These are phyloP conservation scores for Pao palembangensis DNA, from an alignment of 2,113 vertebrate genomes.

Conservation along the genomic window DNA sequence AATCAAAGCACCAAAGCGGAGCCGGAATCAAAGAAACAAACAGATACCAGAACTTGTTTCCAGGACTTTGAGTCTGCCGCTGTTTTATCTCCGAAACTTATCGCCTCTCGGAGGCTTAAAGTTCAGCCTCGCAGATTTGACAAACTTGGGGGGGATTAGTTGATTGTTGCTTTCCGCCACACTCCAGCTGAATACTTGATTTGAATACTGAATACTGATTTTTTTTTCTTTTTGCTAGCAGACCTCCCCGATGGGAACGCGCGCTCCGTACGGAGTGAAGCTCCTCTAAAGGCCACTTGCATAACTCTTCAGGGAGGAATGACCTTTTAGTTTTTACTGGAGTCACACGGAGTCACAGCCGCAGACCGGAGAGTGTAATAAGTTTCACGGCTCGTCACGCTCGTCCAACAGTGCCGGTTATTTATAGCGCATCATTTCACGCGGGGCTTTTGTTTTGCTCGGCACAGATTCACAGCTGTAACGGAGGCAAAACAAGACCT, in stretches of 20 bases:
- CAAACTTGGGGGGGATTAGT: slow-evolving; percentile 62
- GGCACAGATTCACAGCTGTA: too few relatives aligned
- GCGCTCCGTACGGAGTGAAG: slow-evolving; percentile 55
- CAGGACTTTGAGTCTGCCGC: slow-evolving; percentile 55
- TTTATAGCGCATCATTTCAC: slow-evolving; percentile 6
- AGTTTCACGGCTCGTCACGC: slow-evolving; percentile 36
- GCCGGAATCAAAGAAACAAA: slow-evolving; percentile 34
- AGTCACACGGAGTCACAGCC: slow-evolving; percentile 36
- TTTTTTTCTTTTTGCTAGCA: slow-evolving; percentile 20
- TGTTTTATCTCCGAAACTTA: slow-evolving; percentile 50
- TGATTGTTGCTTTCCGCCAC: slow-evolving; percentile 49
- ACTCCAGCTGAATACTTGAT: slow-evolving; percentile 47
- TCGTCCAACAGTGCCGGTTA: slow-evolving; percentile 7
- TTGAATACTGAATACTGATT: too few relatives aligned
- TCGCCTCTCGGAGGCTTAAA: slow-evolving; percentile 55
- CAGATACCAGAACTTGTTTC: slow-evolving; percentile 28
- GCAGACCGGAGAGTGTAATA: slow-evolving; percentile 36
- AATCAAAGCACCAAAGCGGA: slow-evolving; percentile 15
- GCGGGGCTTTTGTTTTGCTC: too few relatives aligned
- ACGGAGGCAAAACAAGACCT: too few relatives aligned
- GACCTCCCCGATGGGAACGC: slow-evolving; percentile 33
- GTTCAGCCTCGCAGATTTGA: slow-evolving; percentile 57
- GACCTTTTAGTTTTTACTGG: slow-evolving; percentile 61
- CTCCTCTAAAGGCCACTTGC: slow-evolving; percentile 67
- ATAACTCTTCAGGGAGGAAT: slow-evolving; percentile 61